These are phyloP conservation scores for Narcine bancroftii DNA, from an alignment of 2,113 vertebrate species.

Conservation along the genomic window DNA sequence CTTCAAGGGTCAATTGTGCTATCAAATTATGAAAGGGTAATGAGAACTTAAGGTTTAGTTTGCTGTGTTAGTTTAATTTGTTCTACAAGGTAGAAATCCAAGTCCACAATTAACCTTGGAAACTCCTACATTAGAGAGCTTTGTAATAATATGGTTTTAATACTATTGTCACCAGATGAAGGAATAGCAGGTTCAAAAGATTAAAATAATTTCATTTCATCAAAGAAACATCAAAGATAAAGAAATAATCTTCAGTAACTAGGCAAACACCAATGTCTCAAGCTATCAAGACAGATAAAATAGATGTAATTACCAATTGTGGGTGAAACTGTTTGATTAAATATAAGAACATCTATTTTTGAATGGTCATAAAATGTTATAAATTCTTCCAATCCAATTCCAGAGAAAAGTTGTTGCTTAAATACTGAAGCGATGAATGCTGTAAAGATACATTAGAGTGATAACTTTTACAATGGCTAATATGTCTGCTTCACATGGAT, in stretches of 20 bases:
- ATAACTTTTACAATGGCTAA: background rate
- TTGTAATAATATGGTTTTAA: background rate
- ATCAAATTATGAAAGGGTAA: background rate
- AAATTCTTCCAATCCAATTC: background rate
- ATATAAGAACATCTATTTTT: background rate
- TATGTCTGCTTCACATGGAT: background rate
- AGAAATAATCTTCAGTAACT: background rate
- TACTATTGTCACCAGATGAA: background rate
- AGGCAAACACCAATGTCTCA: background rate
- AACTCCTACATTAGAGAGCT: background rate
- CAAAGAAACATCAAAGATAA: background rate
- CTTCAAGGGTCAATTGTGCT: constrained; percentile 9
- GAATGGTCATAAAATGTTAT: background rate
- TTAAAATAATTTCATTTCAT: background rate
- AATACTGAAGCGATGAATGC: background rate
- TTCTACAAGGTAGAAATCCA: background rate
- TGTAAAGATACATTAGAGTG: background rate
- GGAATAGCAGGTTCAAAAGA: background rate
- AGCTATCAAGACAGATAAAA: background rate
- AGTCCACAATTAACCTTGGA: background rate
- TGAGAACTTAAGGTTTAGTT: background rate
- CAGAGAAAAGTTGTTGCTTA: background rate
- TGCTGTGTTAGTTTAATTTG: too few species aligned
- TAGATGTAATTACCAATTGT: background rate
- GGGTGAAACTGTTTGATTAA: background rate